Conservation (phyloP, 1,140 invertebrate genomes). For the Vollenhovia emeryi region DNA sequence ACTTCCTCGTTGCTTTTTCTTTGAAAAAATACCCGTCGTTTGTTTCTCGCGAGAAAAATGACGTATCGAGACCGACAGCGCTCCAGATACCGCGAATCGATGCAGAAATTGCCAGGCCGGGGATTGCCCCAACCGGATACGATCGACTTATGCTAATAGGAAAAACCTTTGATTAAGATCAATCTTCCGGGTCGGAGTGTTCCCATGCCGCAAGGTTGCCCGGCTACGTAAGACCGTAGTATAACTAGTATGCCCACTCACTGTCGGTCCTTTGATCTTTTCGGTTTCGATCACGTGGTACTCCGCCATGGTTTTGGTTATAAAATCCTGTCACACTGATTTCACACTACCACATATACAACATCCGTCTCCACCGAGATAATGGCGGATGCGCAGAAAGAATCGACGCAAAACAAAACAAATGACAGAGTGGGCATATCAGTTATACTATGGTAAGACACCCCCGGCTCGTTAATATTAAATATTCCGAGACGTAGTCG, state of each 20-base stretch:
- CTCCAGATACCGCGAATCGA: background rate
- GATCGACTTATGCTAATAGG: slow-evolving; percentile 8
- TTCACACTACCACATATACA: too few relatives aligned
- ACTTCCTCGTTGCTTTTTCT: background rate
- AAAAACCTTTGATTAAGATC: slow-evolving; percentile 29
- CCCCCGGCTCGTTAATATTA: slow-evolving; percentile 12
- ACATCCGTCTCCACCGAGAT: too few relatives aligned
- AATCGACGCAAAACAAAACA: too few relatives aligned
- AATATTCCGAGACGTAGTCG: background rate
- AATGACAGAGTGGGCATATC: too few relatives aligned
- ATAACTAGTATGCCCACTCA: too few relatives aligned
- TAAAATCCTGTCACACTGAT: too few relatives aligned
- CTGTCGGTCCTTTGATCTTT: too few relatives aligned
- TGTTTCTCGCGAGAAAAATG: background rate
- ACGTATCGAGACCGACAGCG: background rate
- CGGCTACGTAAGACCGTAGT: background rate
- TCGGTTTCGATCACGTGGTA: too few relatives aligned
- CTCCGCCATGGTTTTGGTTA: too few relatives aligned
- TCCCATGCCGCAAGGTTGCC: slow-evolving; percentile 5
- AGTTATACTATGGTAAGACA: too few relatives aligned
- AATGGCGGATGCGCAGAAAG: too few relatives aligned
- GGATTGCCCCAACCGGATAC: background rate
- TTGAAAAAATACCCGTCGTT: background rate
- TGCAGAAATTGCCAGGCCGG: background rate
- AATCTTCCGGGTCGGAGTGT: slow-evolving; percentile 5